These are phyloP conservation scores for Ennomos fuscantarius DNA, from an alignment of 2,888 invertebrate species.

Conservation along the genomic window DNA sequence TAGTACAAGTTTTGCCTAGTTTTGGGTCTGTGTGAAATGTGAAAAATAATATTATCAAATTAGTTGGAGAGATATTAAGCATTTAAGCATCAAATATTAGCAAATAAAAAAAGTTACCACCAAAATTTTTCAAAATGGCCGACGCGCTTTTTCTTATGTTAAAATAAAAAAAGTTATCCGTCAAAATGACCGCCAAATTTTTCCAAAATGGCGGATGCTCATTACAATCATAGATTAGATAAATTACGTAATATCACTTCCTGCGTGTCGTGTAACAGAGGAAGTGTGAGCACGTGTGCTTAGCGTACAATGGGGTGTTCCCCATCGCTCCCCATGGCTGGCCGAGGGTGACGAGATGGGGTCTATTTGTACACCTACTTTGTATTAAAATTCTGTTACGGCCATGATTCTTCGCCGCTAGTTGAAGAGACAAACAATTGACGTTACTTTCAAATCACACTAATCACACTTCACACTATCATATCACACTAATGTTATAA, in stretches of 20 bases:
- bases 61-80: too few relatives aligned
- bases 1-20: too few relatives aligned
- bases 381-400: conserved; percentile 2
- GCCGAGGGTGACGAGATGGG: conserved; percentile 15
- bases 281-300: conserved; percentile 16
- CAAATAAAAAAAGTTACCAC: conserved; percentile 7
- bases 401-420: conserved; percentile 1
- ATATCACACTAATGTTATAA: too few relatives aligned
- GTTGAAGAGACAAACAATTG: neutral
- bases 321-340: conserved; percentile 13
- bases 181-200: conserved; percentile 5
- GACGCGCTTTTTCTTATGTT: too few relatives aligned
- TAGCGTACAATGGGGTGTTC: conserved; percentile 1
- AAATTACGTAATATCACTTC: conserved; percentile 4
- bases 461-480: too few relatives aligned
- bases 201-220: conserved; percentile 9
- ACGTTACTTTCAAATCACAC: neutral
- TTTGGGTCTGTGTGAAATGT: too few relatives aligned
- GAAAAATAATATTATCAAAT: too few relatives aligned
- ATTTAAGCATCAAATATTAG: too few relatives aligned
- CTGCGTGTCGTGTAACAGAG: conserved; percentile 9
- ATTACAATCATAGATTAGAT: neutral
- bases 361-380: conserved; percentile 2
- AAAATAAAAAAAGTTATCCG: conserved; percentile 5
- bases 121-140: conserved; percentile 6